Base-by-base conservation (phyloP, 2,113 vertebrate species). In the Chrysemys picta region DNA sequence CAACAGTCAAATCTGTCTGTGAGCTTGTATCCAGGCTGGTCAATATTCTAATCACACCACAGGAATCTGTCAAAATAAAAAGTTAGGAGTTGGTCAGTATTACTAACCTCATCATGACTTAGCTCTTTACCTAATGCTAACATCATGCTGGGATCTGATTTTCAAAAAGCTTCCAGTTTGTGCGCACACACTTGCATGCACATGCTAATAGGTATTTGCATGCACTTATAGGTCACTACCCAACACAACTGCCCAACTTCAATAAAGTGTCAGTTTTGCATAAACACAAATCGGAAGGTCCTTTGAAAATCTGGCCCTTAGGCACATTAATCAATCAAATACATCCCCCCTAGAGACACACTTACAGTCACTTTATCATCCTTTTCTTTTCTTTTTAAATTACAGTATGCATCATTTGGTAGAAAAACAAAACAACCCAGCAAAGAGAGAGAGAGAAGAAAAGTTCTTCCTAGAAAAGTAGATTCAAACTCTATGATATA, bases 381-480 rank as follows among this genome's bases (percentile, higher is more conserved):
- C 3, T 22, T 56, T 52, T 35, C 86, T 87, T 85, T 79, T 3
- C 4, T 27, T 21, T 49, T 69, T 25, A 7, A 47, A 53, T 24
- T 31, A 45, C 75, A 45, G 29, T 65, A 65, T 53, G 25, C n/a
- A 80, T 69, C 59, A 84, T 19, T 42, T 50, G 6, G 24, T 3
- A 35, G 69, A 89, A 89, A 86, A 35, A 92, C 65, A 56, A 89
- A 94, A 82, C 59, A 35, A 50, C 87, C 50, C 38, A 91, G 72
- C 9, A 5, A 38, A 88, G 82, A 90, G 59, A 2, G 38, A 1
- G 1, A 11, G 13, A 85, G 57, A 65, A 10, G n/a, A 84, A 47
- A 47, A 78, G 75, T 1, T 78, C 90, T 85, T 79, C 10, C 82
- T 83, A 80, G 80, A 96, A 88, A 35, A 94, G 81, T 25, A 1